Percentiles rank a stretch among this genome's conserved stretches.
Conservation (phyloP, 2,888 invertebrate species). For the Epinotia brunnichana region DNA sequence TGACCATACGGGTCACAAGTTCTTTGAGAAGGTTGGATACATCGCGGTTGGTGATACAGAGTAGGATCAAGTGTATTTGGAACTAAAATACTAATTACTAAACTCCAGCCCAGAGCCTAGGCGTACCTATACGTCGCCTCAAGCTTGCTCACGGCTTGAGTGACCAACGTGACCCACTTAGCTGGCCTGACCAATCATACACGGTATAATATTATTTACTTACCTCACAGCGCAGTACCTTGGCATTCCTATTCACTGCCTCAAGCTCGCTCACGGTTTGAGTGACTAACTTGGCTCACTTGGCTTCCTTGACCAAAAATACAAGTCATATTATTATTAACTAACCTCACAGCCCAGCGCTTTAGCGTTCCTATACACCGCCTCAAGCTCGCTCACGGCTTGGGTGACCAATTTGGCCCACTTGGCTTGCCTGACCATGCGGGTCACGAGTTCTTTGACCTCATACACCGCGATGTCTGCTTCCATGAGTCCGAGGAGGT, state of each 20-base stretch:
- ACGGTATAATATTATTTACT: slow-evolving; percentile 51
- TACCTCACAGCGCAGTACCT: slow-evolving; percentile 90
- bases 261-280: slow-evolving; percentile 90
- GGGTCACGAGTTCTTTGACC: slow-evolving; percentile 83
- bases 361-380: slow-evolving; percentile 87
- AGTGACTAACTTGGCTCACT: slow-evolving; percentile 86
- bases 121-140: slow-evolving; percentile 88
- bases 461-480: slow-evolving; percentile 84
- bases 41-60: slow-evolving; percentile 87
- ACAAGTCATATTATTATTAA: too few relatives aligned
- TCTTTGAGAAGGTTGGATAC: slow-evolving; percentile 82
- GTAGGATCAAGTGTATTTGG: slow-evolving; percentile 86
- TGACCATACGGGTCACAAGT: slow-evolving; percentile 60
- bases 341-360: slow-evolving; percentile 89
- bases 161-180: slow-evolving; percentile 86
- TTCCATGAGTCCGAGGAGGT: slow-evolving; percentile 86
- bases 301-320: slow-evolving; percentile 88
- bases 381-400: slow-evolving; percentile 89
- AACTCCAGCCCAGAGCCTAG: slow-evolving; percentile 90
- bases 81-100: slow-evolving; percentile 70
- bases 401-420: slow-evolving; percentile 86
- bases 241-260: slow-evolving; percentile 87
- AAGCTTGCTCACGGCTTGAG: slow-evolving; percentile 89
- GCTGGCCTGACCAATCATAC: slow-evolving; percentile 89
- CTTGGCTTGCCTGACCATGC: slow-evolving; percentile 88